phyloP scores from a whole-genome alignment of 2,113 vertebrate genomes.

The Actenoides lindsayi region DNA sequence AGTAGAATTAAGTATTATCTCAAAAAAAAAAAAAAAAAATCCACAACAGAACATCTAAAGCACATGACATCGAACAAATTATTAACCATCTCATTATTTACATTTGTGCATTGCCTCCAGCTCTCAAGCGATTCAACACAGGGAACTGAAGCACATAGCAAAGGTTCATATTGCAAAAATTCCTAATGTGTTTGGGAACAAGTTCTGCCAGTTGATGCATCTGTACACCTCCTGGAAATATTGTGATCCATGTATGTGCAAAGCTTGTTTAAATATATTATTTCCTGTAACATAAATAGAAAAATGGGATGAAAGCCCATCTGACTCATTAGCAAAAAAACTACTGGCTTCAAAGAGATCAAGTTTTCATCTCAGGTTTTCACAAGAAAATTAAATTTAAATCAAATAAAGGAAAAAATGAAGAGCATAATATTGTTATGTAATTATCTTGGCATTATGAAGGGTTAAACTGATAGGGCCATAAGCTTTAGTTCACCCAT shows the following conservation, averaged over 20 bases:
- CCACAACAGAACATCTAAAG: not conserved
- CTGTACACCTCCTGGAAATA: not conserved
- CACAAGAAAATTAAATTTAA: not conserved
- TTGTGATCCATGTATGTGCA: not conserved
- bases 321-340: not conserved
- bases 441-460: not conserved
- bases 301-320: not conserved
- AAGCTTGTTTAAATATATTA: not conserved
- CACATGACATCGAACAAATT: not conserved
- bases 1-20: not conserved
- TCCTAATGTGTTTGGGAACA: not conserved
- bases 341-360: not conserved
- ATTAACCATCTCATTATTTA: not conserved
- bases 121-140: not conserved
- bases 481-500: not conserved
- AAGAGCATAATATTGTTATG: not conserved
- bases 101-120: not conserved
- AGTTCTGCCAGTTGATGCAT: not conserved
- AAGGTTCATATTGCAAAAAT: not conserved
- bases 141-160: not conserved
- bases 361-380: not conserved
- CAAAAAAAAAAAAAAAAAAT: not conserved
- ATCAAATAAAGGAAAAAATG: not conserved
- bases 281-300: not conserved
- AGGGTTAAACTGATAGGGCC: not conserved